These are phyloP conservation scores for Dromiciops gliroides DNA, from an alignment of 2,113 vertebrate species.

Conservation along the genomic window DNA sequence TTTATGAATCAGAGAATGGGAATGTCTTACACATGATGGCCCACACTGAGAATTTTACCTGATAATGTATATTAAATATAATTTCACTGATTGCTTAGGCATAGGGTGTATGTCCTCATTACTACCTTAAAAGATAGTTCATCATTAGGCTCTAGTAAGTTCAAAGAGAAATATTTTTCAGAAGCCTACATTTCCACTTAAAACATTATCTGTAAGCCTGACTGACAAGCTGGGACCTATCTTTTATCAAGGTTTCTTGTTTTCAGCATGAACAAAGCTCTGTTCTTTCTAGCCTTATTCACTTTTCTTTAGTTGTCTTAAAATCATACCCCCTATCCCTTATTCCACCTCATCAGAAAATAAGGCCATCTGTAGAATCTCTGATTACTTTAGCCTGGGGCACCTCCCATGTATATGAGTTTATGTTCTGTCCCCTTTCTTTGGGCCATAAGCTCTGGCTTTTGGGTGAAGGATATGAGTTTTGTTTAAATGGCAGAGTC, in stretches of 20 bases:
- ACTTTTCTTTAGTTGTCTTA: neutral
- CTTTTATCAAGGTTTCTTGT: neutral
- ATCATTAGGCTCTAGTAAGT: constrained; percentile 6
- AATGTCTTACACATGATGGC: neutral
- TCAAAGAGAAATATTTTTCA: constrained; percentile 13
- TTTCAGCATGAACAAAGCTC: neutral
- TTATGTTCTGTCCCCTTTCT: neutral
- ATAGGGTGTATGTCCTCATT: neutral
- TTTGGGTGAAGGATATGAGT: neutral
- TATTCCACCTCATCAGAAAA: neutral
- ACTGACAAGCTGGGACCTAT: neutral
- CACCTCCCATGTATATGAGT: neutral
- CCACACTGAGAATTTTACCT: neutral
- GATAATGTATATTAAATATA: constrained; percentile 25
- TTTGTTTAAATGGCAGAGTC: neutral
- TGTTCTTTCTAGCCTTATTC: neutral
- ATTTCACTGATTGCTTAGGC: neutral
- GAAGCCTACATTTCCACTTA: neutral
- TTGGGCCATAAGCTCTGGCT: neutral
- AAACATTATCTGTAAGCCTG: constrained; percentile 1
- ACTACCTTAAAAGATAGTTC: neutral
- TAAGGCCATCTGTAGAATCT: neutral
- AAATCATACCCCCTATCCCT: neutral
- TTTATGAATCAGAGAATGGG: constrained; percentile 8
- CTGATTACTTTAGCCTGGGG: neutral